A percentile compares a stretch with the other conserved stretches of the same genome.
Evolutionary conservation across 2,113 vertebrate genomes (phyloP).

Genomic region (Mirza zaza): DNA sequence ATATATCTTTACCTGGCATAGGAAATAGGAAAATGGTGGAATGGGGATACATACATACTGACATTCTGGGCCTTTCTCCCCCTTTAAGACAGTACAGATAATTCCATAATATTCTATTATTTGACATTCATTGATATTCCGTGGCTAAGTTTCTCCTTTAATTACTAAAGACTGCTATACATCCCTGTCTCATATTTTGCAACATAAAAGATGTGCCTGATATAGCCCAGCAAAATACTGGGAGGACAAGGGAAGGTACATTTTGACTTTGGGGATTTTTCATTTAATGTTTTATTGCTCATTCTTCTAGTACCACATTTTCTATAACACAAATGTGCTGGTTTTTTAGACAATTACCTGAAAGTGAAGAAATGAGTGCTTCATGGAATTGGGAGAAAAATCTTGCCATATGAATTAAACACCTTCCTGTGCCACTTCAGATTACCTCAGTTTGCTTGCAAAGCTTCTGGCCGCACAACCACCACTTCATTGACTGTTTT

Average conservation of each 20-base stretch:
- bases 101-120: neutral
- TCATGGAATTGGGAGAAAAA: neutral
- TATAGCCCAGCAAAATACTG: neutral
- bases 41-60: neutral
- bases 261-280: neutral
- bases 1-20: neutral
- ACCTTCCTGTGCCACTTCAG: neutral
- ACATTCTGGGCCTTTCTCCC: neutral
- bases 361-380: neutral
- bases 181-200: neutral
- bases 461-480: neutral
- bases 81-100: neutral
- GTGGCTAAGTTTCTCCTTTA: neutral
- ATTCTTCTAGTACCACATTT: neutral
- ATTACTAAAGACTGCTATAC: neutral
- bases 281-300: neutral
- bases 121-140: neutral
- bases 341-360: neutral
- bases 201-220: neutral
- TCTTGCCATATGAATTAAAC: neutral
- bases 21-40: neutral
- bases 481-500: neutral
- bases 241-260: neutral
- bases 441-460: neutral
- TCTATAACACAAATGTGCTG: neutral